Conservation (phyloP, 1,140 invertebrate species). For the Leptinotarsa defecta region DNA sequence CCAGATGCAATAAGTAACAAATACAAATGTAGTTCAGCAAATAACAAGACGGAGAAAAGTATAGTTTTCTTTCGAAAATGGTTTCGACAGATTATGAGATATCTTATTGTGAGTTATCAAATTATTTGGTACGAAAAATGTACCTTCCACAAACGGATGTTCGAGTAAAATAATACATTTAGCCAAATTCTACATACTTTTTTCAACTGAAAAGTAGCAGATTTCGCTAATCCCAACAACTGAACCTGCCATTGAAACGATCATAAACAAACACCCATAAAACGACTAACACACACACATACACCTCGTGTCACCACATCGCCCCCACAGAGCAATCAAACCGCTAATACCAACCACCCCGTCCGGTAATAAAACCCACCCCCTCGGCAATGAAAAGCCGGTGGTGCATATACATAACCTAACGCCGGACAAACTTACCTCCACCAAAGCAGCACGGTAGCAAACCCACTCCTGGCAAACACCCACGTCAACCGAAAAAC, state of each 20-base stretch:
- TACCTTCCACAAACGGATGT: too few species aligned
- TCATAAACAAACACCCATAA: neutral
- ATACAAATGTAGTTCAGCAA: too few species aligned
- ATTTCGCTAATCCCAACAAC: too few species aligned
- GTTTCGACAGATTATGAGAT: too few species aligned
- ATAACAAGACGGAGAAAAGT: too few species aligned
- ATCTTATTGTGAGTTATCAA: too few species aligned
- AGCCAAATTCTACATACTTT: too few species aligned
- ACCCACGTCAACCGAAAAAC: slow-evolving; percentile 1
- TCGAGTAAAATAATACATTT: too few species aligned
- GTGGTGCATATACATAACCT: neutral
- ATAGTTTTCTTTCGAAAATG: too few species aligned
- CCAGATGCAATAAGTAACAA: too few species aligned
- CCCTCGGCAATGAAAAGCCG: slow-evolving; percentile 10
- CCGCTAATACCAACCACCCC: slow-evolving; percentile 7
- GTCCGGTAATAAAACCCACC: slow-evolving; percentile 17
- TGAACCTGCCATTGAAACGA: neutral
- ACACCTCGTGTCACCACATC: neutral
- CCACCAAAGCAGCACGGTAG: neutral
- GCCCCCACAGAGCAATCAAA: neutral
- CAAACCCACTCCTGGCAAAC: neutral
- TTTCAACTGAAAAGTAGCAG: too few species aligned
- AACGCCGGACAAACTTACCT: neutral
- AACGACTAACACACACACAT: neutral
- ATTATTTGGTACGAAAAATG: too few species aligned